Conservation (phyloP, 2,113 vertebrate genomes). For the Puntigrus tetrazona region DNA sequence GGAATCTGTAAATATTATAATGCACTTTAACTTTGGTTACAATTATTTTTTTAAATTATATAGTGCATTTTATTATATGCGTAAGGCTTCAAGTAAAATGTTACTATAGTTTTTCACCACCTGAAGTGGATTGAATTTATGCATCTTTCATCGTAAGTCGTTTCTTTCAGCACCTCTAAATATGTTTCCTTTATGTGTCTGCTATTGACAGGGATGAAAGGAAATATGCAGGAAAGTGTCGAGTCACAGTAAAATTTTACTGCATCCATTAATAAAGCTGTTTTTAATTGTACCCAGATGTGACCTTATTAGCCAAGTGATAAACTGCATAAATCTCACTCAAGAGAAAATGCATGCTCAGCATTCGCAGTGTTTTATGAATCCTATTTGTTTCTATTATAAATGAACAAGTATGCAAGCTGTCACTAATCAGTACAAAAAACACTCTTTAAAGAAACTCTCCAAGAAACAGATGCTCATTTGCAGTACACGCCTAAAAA, state of each 20-base stretch:
- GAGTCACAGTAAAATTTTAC: constrained; percentile 75
- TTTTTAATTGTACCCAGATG: constrained; percentile 77
- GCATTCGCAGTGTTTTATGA: constrained; percentile 65
- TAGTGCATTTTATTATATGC: no score
- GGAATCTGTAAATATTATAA: neutral
- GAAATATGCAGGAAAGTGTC: constrained; percentile 69
- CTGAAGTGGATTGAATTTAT: neutral
- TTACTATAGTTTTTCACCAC: neutral
- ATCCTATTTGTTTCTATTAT: constrained; percentile 67
- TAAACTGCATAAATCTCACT: constrained; percentile 65
- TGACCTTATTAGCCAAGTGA: constrained; percentile 64
- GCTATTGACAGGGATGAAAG: constrained; percentile 72
- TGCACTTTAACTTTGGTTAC: no score
- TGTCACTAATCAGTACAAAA: constrained; percentile 34
- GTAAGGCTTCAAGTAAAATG: neutral
- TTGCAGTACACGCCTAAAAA: neutral
- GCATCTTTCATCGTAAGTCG: neutral
- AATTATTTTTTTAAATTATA: no score
- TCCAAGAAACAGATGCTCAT: constrained; percentile 24
- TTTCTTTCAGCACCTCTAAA: constrained; percentile 40
- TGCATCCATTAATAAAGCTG: constrained; percentile 67
- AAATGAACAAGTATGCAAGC: constrained; percentile 61
- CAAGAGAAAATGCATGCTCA: constrained; percentile 63
- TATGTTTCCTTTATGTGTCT: constrained; percentile 58
- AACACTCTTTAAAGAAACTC: constrained; percentile 19